Base-by-base conservation (phyloP, 2,888 invertebrate genomes). In the Apocheima hispidaria region DNA sequence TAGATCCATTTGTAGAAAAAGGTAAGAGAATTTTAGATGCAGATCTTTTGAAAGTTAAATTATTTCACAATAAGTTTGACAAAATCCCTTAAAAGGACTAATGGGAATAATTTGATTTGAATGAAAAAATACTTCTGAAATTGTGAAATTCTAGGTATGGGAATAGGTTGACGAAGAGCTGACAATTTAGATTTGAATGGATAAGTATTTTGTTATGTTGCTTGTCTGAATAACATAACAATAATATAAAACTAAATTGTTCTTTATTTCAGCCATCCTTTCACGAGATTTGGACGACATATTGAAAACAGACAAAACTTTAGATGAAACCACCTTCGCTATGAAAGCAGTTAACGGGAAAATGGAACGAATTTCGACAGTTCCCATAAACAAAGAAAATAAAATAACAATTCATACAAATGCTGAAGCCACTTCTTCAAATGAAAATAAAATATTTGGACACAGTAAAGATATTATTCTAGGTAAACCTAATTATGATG, bases 251-350 rank as follows among this genome's bases (percentile, higher is more conserved):
- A 21, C 1, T 21, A n/a, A 28, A 44, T 4, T 16, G 0, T 10
- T 1, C 2, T 18, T 46, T 33, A 2, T 30, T 46, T 20, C 46
- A 46, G 46, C 28, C 5, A 46, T 46, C 14, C n/a, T 46, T 14
- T 43, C 43, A 30, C 46, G 7, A n/a, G 12, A 46, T 18, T 46
- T 46, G 12, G 46, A 46, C 2, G 20, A 46, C 30, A 30, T 30
- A 30, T 20, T 46, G 30, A 30, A 30, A 20, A 7, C 12, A 10
- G 18, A 2, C 2, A 18, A 46, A n/a, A 46, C 18, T 12, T 30
- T 30, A 46, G 18, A 30, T 4, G 30, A 30, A 30, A 33, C 20
- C 26, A 44, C 10, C 26, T 14, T 26, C 2, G 26, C 26, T 14
- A 26, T 44, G 10, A 44, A 44, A 26, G 10, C 41, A 16, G 9